Evolutionary conservation across 2,113 vertebrate species (phyloP).

Genomic region (Oryzias javanicus): DNA sequence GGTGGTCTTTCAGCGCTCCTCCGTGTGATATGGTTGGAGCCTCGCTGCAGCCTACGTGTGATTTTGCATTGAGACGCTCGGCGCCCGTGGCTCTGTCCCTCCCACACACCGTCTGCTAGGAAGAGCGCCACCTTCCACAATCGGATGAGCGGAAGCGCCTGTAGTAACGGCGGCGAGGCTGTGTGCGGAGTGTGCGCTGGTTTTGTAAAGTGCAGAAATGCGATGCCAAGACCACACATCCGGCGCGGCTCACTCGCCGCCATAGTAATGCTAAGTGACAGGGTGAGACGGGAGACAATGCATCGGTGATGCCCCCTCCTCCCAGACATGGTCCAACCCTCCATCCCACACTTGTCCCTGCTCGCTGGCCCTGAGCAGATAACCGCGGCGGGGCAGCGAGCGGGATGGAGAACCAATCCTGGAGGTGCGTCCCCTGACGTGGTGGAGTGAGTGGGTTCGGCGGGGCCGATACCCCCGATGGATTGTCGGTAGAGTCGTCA

Average conservation of each 20-base stretch:
- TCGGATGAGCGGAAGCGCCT: conserved; percentile 63
- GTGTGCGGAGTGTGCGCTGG: conserved; percentile 22
- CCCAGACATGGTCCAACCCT: conserved; percentile 43
- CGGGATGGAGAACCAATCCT: conserved; percentile 53
- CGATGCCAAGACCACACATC: conserved; percentile 72
- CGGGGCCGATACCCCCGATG: conserved; percentile 56
- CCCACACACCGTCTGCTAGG: conserved; percentile 69
- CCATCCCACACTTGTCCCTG: conserved; percentile 45
- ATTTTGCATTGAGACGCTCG: conserved; percentile 75
- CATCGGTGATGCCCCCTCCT: conserved; percentile 51
- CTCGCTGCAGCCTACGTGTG: conserved; percentile 74
- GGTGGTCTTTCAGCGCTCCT: conserved; percentile 72
- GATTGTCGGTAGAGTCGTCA: conserved; percentile 60
- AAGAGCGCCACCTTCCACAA: conserved; percentile 59
- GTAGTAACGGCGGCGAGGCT: conserved; percentile 55
- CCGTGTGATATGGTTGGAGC: conserved; percentile 68
- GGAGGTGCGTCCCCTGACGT: conserved; percentile 51
- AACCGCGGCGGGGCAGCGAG: conserved; percentile 45
- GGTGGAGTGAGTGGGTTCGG: conserved; percentile 50
- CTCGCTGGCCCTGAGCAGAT: conserved; percentile 75
- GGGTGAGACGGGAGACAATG: conserved; percentile 68
- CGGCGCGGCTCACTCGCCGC: conserved; percentile 18
- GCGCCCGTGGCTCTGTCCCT: conserved; percentile 70
- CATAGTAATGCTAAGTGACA: conserved; percentile 67
- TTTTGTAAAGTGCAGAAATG: conserved; percentile 44